These are phyloP conservation scores for Ophiodon elongatus DNA, from an alignment of 2,113 vertebrate genomes.

Conservation along the genomic window DNA sequence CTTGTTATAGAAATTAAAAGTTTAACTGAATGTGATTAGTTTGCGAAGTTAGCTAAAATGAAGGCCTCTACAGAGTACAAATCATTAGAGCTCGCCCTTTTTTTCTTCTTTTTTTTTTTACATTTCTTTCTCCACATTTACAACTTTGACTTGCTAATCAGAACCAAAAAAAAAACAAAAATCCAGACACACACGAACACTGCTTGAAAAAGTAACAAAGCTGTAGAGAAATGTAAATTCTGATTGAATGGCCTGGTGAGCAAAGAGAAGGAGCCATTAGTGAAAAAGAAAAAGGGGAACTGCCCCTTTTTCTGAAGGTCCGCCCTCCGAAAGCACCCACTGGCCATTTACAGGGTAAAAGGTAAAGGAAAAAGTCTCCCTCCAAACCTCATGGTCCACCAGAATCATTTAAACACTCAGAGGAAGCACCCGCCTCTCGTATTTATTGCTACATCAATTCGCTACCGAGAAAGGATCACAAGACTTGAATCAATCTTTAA, in stretches of 20 bases:
- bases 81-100: constrained; percentile 82
- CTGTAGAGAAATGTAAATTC: constrained; percentile 52
- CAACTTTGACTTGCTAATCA: constrained; percentile 87
- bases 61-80: constrained; percentile 73
- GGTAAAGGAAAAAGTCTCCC: constrained; percentile 39
- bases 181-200: constrained; percentile 2
- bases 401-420: constrained; percentile 48
- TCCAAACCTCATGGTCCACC: constrained; percentile 48
- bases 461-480: constrained; percentile 79
- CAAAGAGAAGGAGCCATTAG: constrained; percentile 30
- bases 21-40: constrained; percentile 52
- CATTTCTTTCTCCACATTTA: constrained; percentile 43
- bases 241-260: constrained; percentile 9
- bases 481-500: constrained; percentile 40
- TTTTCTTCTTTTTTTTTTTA: neutral
- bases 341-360: constrained; percentile 22
- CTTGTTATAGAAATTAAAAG: constrained; percentile 49
- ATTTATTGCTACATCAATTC: constrained; percentile 84
- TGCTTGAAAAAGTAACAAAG: constrained; percentile 51
- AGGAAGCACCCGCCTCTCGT: constrained; percentile 63
- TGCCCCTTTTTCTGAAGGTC: constrained; percentile 19
- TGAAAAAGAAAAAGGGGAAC: constrained; percentile 30
- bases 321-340: constrained; percentile 19
- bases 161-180: neutral
- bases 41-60: constrained; percentile 35